These are phyloP conservation scores for Caenorhabditis wallacei DNA, from an alignment of 2,888 invertebrate species.

Conservation along the genomic window DNA sequence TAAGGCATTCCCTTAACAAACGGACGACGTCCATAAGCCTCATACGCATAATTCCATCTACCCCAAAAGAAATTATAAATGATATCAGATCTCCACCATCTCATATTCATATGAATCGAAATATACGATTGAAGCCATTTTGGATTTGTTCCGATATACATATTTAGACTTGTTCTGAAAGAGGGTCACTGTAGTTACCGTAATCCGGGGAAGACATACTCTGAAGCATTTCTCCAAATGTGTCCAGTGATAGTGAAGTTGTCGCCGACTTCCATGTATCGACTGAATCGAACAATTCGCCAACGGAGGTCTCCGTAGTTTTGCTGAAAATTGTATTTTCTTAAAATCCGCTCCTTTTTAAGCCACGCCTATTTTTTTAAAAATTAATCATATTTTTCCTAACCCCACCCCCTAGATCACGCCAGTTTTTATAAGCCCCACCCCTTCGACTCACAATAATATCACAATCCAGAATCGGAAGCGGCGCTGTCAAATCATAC, in stretches of 20 bases:
- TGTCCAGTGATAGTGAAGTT: conserved; percentile 36
- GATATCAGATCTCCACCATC: conserved; percentile 17
- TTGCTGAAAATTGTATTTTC: not conserved
- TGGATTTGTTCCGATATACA: conserved; percentile 1
- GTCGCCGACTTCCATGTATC: conserved; percentile 32
- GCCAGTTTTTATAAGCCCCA: too few relatives aligned
- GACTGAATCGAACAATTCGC: conserved; percentile 16
- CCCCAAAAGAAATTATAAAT: conserved; percentile 28
- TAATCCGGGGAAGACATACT: conserved; percentile 2
- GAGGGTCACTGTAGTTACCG: not conserved
- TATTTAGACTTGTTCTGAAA: conserved; percentile 12
- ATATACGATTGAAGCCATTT: conserved; percentile 6
- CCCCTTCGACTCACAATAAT: conserved; percentile 10
- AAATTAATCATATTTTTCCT: too few relatives aligned
- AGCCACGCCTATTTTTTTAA: too few relatives aligned
- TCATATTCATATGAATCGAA: conserved; percentile 23
- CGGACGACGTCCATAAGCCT: not conserved
- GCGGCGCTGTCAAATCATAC: not conserved
- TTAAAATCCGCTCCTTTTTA: too few relatives aligned
- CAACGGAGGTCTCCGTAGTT: conserved; percentile 20
- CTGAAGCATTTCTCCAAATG: conserved; percentile 8
- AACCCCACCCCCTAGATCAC: too few relatives aligned
- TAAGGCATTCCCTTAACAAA: conserved; percentile 3
- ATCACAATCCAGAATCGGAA: conserved; percentile 19
- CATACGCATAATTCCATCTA: conserved; percentile 1